These are phyloP conservation scores for Calliphora vomitoria DNA, from an alignment of 2,888 invertebrate genomes.

Conservation along the genomic window DNA sequence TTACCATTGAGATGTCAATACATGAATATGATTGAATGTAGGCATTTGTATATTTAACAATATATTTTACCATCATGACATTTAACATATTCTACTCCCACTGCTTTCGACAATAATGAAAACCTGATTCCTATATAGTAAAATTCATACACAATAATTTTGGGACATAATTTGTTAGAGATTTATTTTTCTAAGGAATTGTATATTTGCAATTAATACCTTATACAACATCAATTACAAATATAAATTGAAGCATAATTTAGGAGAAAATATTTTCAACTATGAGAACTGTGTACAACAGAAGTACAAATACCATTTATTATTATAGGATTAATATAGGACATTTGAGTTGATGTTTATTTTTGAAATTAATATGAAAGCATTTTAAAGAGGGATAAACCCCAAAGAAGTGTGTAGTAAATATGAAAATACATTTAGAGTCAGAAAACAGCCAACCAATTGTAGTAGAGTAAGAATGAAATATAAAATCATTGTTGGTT, in stretches of 20 bases:
- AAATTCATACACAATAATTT: neutral
- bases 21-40: neutral
- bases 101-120: neutral
- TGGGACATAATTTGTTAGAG: neutral
- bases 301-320: neutral
- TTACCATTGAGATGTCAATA: constrained; percentile 5
- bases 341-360: neutral
- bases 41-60: neutral
- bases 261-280: neutral
- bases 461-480: too few relatives aligned
- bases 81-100: neutral
- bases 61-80: neutral
- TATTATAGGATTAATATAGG: neutral
- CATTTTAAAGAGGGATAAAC: too few relatives aligned
- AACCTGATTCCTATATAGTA: neutral
- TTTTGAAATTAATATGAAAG: too few relatives aligned
- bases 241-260: neutral
- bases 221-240: neutral
- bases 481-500: too few relatives aligned
- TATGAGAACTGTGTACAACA: neutral
- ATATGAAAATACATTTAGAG: too few relatives aligned
- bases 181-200: constrained; percentile 8
- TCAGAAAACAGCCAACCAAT: too few relatives aligned
- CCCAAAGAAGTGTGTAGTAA: too few relatives aligned
- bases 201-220: neutral